Evolutionary conservation across 2,888 invertebrate species (phyloP), one percentile per base, ranked within the genome.

Genomic region (Drosophila falleni): DNA sequence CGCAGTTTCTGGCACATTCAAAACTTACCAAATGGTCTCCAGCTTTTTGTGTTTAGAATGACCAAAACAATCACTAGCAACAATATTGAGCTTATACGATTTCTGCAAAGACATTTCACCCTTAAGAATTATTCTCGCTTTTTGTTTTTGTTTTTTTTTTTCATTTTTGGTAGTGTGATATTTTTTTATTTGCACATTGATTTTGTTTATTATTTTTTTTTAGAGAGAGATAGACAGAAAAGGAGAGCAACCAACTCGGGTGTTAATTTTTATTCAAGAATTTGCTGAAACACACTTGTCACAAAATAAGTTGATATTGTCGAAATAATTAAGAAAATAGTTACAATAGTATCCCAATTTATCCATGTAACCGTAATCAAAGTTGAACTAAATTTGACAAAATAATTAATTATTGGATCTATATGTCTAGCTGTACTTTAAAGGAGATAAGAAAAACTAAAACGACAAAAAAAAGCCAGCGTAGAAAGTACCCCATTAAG

Each of bases 91-190:
- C 90, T 91, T 91, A 91, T 91, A 90, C 91, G 92, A 90, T 91
- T 95, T 96, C 96, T 96, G 96, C 95, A 96, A 95, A 96, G 96
- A 95, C 96, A 91, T 91, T 92, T 92, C 93, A 95, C 95, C 95
- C 95, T 95, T 92, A 88, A 91, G 90, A 91, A 91, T 91, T 92
- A 90, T 91, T 91, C 89, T 90, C 86, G 84, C 87, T 83, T 86
- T 50, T 50, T 33, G 13, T 50, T 16, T 90, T 86, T 80, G 49
- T 59, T 80, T 84, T 31, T 68, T 37, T 47, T 64, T 59, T 66
- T 44, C 56, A 39, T 69, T 74, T 71, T 69, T 71, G 71, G 80
- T 88, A 82, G 81, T 88, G 79, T 83, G 71, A 55, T 66, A 61
- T 63, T 64, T 74, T 83, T 67, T 59, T 58, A 54, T 42, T 56